Conservation (phyloP, 2,797 vertebrate species). For the Gymnoscopelus microlampas region DNA sequence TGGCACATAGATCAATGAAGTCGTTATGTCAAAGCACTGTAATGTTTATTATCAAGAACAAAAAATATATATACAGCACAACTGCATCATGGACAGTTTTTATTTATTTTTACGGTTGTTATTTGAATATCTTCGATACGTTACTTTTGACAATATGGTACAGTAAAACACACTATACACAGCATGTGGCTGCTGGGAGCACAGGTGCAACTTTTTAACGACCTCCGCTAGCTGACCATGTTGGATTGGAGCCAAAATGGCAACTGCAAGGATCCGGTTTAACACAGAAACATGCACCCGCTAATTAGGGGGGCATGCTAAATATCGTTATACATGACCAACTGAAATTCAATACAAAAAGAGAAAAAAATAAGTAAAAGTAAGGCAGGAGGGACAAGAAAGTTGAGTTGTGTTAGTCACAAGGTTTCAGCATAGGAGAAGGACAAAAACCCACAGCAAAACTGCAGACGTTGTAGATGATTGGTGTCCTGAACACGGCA, state of each 20-base stretch:
- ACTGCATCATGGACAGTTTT: slow-evolving; percentile 64
- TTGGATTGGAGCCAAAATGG: slow-evolving; percentile 47
- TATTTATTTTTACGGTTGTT: slow-evolving; percentile 63
- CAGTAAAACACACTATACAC: slow-evolving; percentile 69
- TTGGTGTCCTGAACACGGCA: slow-evolving; percentile 25
- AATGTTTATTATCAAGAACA: slow-evolving; percentile 81
- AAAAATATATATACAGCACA: slow-evolving; percentile 69
- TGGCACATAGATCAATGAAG: slow-evolving; percentile 40
- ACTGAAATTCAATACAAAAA: slow-evolving; percentile 56
- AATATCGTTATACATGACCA: slow-evolving; percentile 63
- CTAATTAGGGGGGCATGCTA: slow-evolving; percentile 64
- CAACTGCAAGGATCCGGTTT: slow-evolving; percentile 25
- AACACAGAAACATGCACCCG: slow-evolving; percentile 64
- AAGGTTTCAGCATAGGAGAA: slow-evolving; percentile 63
- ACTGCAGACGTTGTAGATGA: slow-evolving; percentile 57
- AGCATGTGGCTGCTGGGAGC: slow-evolving; percentile 44
- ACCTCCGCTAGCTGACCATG: slow-evolving; percentile 22
- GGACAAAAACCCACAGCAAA: slow-evolving; percentile 61
- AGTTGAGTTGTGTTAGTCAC: slow-evolving; percentile 37
- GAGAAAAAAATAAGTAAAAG: slow-evolving; percentile 22
- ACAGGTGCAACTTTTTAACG: slow-evolving; percentile 35
- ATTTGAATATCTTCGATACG: slow-evolving; percentile 69
- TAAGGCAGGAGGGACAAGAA: slow-evolving; percentile 11
- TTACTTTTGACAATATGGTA: slow-evolving; percentile 72
- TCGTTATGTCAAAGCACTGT: slow-evolving; percentile 72